Percentiles rank a stretch among this genome's conserved stretches.
phyloP scores from a whole-genome alignment of 2,888 invertebrate species.

The Plebejus argus region DNA sequence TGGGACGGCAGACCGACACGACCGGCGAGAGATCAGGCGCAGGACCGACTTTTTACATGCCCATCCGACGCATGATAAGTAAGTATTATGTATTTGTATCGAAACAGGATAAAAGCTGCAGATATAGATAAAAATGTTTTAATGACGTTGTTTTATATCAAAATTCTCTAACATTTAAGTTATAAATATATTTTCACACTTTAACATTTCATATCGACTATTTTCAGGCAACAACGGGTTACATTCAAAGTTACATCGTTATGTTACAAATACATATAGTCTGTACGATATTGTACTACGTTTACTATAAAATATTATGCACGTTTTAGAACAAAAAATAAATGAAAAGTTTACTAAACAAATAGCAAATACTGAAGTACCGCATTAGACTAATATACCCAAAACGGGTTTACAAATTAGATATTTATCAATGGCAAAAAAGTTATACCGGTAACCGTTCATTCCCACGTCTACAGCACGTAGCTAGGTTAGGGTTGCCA shows the following conservation, averaged over 20 bases:
- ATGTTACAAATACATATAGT: background rate
- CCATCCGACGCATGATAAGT: too few species aligned
- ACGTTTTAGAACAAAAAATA: background rate
- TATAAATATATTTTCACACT: too few species aligned
- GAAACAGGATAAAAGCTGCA: background rate
- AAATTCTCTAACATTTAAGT: too few species aligned
- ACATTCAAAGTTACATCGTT: too few species aligned
- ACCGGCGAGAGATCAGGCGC: too few species aligned
- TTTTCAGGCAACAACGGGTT: too few species aligned
- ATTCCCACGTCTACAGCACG: slow-evolving; percentile 4
- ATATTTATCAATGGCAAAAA: slow-evolving; percentile 10
- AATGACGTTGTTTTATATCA: background rate
- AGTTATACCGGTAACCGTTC: slow-evolving; percentile 9
- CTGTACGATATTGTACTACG: background rate
- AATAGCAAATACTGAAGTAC: background rate
- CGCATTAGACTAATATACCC: slow-evolving; percentile 12
- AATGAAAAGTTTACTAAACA: background rate
- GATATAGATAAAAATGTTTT: background rate
- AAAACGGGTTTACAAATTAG: slow-evolving; percentile 19
- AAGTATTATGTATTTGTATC: background rate
- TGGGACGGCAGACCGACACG: too few species aligned
- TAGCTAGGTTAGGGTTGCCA: background rate
- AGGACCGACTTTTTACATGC: too few species aligned
- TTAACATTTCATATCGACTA: too few species aligned
- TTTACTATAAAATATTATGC: background rate